Evolutionary conservation across 1,140 invertebrate species (phyloP).

Genomic region (Sycobia sp.): DNA sequence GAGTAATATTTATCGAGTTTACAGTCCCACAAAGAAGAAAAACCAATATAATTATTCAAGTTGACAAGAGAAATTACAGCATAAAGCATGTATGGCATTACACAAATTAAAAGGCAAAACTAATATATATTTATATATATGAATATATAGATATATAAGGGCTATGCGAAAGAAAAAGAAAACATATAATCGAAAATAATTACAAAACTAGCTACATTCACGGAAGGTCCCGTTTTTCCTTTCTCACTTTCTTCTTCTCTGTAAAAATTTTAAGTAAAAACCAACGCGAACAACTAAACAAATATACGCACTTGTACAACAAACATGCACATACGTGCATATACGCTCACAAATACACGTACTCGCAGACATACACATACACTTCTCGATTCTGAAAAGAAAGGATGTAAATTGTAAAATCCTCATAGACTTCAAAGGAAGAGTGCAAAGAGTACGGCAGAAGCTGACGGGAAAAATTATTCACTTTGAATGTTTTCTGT

Average conservation of each 20-base stretch:
- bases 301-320: too few relatives aligned
- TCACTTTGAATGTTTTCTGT: conserved; percentile 19
- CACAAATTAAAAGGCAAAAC: not conserved
- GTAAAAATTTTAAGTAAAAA: not conserved
- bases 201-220: not conserved
- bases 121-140: not conserved
- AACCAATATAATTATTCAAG: not conserved
- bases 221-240: not conserved
- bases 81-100: not conserved
- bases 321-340: too few relatives aligned
- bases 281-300: too few relatives aligned
- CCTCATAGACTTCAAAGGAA: not conserved
- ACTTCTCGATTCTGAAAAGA: too few relatives aligned
- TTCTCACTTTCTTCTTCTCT: not conserved
- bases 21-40: not conserved
- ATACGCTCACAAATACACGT: not conserved
- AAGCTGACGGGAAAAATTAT: conserved; percentile 9
- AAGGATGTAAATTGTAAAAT: not conserved
- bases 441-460: too few relatives aligned
- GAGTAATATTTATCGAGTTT: too few relatives aligned
- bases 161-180: not conserved
- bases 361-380: not conserved
- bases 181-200: not conserved
- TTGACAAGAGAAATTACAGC: not conserved
- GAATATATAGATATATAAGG: not conserved